Evolutionary conservation across 2,797 vertebrate genomes (phyloP).

Genomic region (Tokudaia tokunoshimensis): DNA sequence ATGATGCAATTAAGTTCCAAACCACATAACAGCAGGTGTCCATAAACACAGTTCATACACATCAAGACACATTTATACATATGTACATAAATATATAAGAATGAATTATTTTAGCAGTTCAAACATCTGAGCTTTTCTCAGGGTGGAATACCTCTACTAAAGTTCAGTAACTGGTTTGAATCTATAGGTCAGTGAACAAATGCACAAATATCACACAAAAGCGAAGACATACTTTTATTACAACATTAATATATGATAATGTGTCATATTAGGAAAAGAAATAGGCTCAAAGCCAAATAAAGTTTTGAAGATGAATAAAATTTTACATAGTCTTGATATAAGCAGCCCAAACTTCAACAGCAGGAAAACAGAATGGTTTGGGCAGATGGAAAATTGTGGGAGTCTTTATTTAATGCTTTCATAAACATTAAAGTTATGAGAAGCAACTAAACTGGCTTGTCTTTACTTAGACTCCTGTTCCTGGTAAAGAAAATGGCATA

Average conservation of each 20-base stretch:
- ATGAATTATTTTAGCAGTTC: background rate
- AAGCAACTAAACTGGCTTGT: constrained; percentile 15
- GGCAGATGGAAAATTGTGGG: background rate
- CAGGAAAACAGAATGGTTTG: constrained; percentile 16
- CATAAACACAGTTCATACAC: no score
- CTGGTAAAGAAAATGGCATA: background rate
- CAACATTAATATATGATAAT: background rate
- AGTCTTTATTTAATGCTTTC: background rate
- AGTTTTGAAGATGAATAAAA: background rate
- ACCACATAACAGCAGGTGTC: background rate
- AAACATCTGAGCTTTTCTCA: constrained; percentile 2
- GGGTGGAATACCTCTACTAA: background rate
- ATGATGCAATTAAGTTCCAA: constrained; percentile 3
- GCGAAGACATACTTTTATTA: background rate
- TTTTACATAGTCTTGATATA: constrained; percentile 5
- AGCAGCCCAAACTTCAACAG: background rate
- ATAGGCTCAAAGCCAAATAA: background rate
- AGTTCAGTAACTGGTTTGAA: background rate
- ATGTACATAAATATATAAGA: background rate
- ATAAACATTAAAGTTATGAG: constrained; percentile 25
- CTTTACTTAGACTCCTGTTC: background rate
- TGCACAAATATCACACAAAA: background rate
- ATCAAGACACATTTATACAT: background rate
- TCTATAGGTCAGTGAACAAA: background rate
- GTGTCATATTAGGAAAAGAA: background rate